Evolutionary conservation across 1,140 invertebrate species (phyloP), one percentile per base, ranked within the genome.

Genomic region (Intoshia linei): DNA sequence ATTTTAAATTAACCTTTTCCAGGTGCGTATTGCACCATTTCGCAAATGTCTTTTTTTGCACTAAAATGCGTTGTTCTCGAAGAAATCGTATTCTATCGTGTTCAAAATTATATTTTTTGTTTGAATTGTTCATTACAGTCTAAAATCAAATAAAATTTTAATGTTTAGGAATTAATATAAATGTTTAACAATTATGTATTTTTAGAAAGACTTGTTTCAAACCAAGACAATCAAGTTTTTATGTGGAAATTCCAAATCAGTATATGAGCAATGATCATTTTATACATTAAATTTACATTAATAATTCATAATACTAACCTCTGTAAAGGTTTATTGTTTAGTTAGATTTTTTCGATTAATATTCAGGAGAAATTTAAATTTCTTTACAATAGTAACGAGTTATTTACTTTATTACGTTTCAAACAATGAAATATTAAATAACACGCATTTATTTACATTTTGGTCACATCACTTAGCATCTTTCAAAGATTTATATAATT

Each of bases 11-110:
- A 57, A 81, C 79, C 69, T 83, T 92, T 51, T 76, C 70, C 42
- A 95, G 61, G 61, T 90, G 93, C 2, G 79, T 84, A 62, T 95
- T 95, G 68, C 90, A 81, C 87, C 84, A 95, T 81, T 95, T 95
- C 48, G 87, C 93, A 60, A 95, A 95, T 5, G 87, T 95, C 59
- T 95, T 95, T 66, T 95, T 93, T 61, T 95, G 87, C 46, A 95
- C 92, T 57, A 84, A 72, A 37, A 90, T 62, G 42, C 84, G 68
- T 62, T 93, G 84, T 56, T 92, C 78, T 52, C 90, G 79, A 48
- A 93, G 66, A 49, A 76, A 74, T 62, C 76, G 74, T 50, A 95
- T 92, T 38, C 83, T 70, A 47, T 74, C 74, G 59, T 74, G 75
- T 66, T 92, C 83, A 59, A 87, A 92, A 56, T 84, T 83, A 31